phyloP scores from a whole-genome alignment of 2,113 vertebrate species.

The Chitala chitala region DNA sequence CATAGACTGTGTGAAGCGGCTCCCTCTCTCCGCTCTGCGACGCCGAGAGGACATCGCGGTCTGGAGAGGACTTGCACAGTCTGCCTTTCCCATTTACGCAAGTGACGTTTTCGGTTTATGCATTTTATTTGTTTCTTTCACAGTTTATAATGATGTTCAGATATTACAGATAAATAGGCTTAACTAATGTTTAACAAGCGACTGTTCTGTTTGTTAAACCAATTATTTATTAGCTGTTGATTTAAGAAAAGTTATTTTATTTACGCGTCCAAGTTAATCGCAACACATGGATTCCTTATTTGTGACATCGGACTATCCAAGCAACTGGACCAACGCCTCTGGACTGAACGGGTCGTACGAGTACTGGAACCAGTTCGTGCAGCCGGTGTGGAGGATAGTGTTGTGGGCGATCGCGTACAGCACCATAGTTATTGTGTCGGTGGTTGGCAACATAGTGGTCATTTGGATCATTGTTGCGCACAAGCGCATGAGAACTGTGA shows the following conservation, averaged over 20 bases:
- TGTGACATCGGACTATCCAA: constrained; percentile 48
- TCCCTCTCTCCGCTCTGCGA: too few relatives aligned
- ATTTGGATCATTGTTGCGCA: constrained; percentile 97
- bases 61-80: too few relatives aligned
- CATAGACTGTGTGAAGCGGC: too few relatives aligned
- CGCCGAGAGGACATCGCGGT: too few relatives aligned
- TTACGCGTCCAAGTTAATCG: background rate
- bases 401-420: constrained; percentile 88
- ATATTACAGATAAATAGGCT: too few relatives aligned
- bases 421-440: constrained; percentile 79
- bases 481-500: constrained; percentile 94
- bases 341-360: constrained; percentile 41
- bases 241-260: background rate
- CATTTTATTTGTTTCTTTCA: too few relatives aligned
- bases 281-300: constrained; percentile 51
- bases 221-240: background rate
- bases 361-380: constrained; percentile 78
- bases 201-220: too few relatives aligned
- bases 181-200: too few relatives aligned
- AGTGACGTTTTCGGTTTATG: too few relatives aligned
- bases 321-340: constrained; percentile 47
- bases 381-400: constrained; percentile 84
- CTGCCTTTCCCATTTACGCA: too few relatives aligned
- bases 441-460: constrained; percentile 86
- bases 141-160: too few relatives aligned